These are phyloP conservation scores for Drosophila lowei DNA, from an alignment of 1,140 invertebrate genomes.

Conservation along the genomic window DNA sequence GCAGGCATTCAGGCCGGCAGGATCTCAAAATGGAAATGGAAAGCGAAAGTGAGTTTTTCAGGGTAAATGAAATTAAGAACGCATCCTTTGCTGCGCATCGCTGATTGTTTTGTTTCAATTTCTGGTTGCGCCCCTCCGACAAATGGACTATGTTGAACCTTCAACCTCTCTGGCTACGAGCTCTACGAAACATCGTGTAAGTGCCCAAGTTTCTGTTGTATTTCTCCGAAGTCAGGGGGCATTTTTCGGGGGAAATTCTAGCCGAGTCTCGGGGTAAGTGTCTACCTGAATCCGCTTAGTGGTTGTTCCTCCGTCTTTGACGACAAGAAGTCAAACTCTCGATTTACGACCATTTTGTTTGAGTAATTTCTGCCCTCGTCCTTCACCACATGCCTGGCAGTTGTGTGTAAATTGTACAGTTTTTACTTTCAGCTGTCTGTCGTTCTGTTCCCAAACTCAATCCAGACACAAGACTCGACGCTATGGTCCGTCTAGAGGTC, in stretches of 20 bases:
- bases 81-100: slow-evolving; percentile 75
- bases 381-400: slow-evolving; percentile 60
- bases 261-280: slow-evolving; percentile 4
- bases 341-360: slow-evolving; percentile 83
- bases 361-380: slow-evolving; percentile 62
- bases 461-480: no score
- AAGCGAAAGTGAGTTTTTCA: slow-evolving; percentile 75
- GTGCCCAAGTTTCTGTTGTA: slow-evolving; percentile 28
- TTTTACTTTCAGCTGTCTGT: slow-evolving; percentile 70
- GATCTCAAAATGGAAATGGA: slow-evolving; percentile 22
- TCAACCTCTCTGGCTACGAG: slow-evolving; percentile 18
- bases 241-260: slow-evolving; percentile 56
- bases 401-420: slow-evolving; percentile 76
- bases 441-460: slow-evolving; percentile 3
- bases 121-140: slow-evolving; percentile 60
- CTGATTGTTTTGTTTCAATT: slow-evolving; percentile 80
- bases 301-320: slow-evolving; percentile 71
- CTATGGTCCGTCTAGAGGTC: no score
- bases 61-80: slow-evolving; percentile 76
- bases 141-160: slow-evolving; percentile 18
- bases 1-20: slow-evolving; percentile 10
- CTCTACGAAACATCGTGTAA: not conserved
- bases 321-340: slow-evolving; percentile 83
- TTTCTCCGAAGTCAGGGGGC: slow-evolving; percentile 64
- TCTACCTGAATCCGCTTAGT: slow-evolving; percentile 72